These are phyloP conservation scores for Sander lucioperca DNA, from an alignment of 2,113 vertebrate species.

Conservation along the genomic window DNA sequence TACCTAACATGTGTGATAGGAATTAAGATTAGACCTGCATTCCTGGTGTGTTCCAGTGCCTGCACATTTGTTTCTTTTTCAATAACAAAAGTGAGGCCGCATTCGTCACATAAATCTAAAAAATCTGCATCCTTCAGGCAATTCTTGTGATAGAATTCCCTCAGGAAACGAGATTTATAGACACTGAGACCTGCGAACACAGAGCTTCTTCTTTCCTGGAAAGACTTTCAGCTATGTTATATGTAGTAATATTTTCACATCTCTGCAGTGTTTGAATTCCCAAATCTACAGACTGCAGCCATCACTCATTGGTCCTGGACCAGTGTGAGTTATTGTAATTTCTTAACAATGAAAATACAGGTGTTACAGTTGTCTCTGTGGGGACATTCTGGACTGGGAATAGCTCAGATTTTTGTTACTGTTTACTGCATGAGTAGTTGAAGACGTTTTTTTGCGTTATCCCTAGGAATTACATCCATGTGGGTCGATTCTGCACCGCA, in stretches of 20 bases:
- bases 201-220: slow-evolving; percentile 30
- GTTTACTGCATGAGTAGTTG: not conserved
- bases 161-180: slow-evolving; percentile 38
- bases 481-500: too few relatives aligned
- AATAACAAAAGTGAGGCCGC: slow-evolving; percentile 17
- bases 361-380: not conserved
- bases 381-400: not conserved
- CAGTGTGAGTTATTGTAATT: not conserved
- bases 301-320: slow-evolving; percentile 14
- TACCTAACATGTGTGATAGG: slow-evolving; percentile 46
- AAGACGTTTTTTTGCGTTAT: not conserved
- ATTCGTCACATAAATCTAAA: slow-evolving; percentile 25
- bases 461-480: too few relatives aligned
- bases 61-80: slow-evolving; percentile 46
- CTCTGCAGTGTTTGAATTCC: slow-evolving; percentile 25
- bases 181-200: not conserved
- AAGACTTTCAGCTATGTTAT: slow-evolving; percentile 2
- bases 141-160: slow-evolving; percentile 27
- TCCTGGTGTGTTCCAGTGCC: slow-evolving; percentile 53
- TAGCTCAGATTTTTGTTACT: not conserved
- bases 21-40: slow-evolving; percentile 54
- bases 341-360: not conserved
- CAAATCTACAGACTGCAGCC: not conserved
- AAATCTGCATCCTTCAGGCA: slow-evolving; percentile 15
- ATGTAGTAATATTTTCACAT: slow-evolving; percentile 13